Evolutionary conservation across 2,113 vertebrate genomes (phyloP).

Genomic region (Microcebus lehilahytsara): DNA sequence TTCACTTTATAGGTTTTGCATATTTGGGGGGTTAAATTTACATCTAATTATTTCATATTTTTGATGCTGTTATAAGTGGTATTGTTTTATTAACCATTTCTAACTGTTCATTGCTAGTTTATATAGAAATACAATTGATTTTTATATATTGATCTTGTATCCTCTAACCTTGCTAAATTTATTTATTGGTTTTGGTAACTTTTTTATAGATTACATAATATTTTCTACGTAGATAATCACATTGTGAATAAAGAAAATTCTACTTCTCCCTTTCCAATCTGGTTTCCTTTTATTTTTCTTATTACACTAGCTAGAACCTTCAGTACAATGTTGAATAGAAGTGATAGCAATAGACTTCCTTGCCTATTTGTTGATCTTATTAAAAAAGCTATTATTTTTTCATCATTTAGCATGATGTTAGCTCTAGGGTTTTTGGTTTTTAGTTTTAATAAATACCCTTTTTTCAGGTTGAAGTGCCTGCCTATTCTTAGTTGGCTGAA

Average conservation of each 20-base stretch:
- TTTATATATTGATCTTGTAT: background rate
- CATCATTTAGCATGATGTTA: background rate
- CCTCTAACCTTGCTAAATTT: background rate
- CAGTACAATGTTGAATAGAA: background rate
- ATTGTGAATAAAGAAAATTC: background rate
- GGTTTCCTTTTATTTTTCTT: slow-evolving; percentile 21
- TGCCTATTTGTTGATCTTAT: background rate
- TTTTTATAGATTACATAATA: background rate
- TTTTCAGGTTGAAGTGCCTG: background rate
- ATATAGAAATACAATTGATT: background rate
- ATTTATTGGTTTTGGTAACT: background rate
- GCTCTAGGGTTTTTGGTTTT: background rate
- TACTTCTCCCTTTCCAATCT: slow-evolving; percentile 9
- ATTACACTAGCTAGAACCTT: background rate
- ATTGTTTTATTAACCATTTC: slow-evolving; percentile 8
- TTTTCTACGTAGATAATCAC: background rate
- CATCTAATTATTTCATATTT: slow-evolving; percentile 15
- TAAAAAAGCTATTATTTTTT: background rate
- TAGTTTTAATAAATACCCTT: background rate
- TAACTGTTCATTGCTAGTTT: background rate
- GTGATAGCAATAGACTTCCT: background rate
- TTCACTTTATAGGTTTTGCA: background rate
- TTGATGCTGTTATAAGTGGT: background rate
- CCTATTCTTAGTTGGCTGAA: background rate
- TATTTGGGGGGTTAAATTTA: background rate